Conservation (phyloP, 2,113 vertebrate genomes). For the Oryzias javanicus region DNA sequence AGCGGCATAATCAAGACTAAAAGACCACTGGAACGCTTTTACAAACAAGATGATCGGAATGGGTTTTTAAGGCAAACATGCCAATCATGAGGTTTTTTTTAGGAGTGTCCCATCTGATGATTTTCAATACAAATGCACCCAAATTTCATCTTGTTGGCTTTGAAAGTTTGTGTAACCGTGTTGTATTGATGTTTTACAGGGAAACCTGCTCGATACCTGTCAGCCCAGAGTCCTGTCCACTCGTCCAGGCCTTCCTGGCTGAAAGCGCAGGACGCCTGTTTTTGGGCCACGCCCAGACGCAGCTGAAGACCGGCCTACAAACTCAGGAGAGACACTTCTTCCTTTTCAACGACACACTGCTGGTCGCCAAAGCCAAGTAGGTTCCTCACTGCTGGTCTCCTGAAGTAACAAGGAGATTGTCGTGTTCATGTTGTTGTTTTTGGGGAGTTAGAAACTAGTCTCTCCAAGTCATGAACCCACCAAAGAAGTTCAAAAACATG, state of each 20-base stretch:
- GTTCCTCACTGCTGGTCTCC: conserved; percentile 43
- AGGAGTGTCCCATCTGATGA: too few species aligned
- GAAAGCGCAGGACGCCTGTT: conserved; percentile 77
- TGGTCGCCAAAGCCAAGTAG: conserved; percentile 94
- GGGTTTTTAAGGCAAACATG: too few species aligned
- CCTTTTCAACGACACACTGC: conserved; percentile 89
- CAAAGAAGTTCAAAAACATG: background rate
- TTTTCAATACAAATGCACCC: background rate
- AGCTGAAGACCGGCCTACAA: conserved; percentile 90
- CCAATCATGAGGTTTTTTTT: too few species aligned
- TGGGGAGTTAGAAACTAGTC: conserved; percentile 7
- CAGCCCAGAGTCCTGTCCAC: conserved; percentile 82
- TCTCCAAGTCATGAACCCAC: conserved; percentile 17
- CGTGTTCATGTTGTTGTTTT: conserved; percentile 18
- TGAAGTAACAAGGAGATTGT: conserved; percentile 7
- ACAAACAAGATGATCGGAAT: too few species aligned
- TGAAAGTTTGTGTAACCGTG: conserved; percentile 3
- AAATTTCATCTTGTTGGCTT: conserved; percentile 10
- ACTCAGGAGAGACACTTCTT: conserved; percentile 92
- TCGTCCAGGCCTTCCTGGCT: conserved; percentile 85
- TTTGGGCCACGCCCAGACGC: conserved; percentile 82
- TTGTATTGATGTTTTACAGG: conserved; percentile 62
- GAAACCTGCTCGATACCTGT: conserved; percentile 83
- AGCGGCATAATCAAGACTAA: too few species aligned
- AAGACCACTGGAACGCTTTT: too few species aligned